These are phyloP conservation scores for Microctenopoma steveboyesi DNA, from an alignment of 2,797 vertebrate species.

Conservation along the genomic window DNA sequence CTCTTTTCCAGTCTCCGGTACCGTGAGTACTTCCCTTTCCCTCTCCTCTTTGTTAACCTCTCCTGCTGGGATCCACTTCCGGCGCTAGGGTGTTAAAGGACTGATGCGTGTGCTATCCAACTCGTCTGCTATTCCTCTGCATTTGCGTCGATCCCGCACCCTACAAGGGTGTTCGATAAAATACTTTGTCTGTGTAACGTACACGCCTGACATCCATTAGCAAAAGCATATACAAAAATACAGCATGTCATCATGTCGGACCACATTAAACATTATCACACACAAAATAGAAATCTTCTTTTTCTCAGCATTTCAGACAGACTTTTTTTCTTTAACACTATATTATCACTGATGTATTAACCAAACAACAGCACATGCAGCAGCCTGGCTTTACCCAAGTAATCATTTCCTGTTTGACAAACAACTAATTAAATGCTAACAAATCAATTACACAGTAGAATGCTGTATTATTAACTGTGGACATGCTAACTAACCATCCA, in stretches of 20 bases:
- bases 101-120: no score
- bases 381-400: conserved; percentile 10
- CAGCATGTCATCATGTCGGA: not conserved
- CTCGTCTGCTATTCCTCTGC: no score
- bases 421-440: conserved; percentile 48
- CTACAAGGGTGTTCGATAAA: no score
- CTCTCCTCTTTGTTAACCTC: no score
- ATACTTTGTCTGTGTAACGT: no score
- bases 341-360: not conserved
- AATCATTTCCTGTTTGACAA: conserved; percentile 37
- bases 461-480: conserved; percentile 48
- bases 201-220: no score
- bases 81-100: no score
- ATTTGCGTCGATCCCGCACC: no score
- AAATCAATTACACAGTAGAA: conserved; percentile 40
- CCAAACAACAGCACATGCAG: not conserved
- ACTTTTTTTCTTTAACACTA: not conserved
- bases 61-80: no score
- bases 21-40: no score
- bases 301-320: conserved; percentile 27
- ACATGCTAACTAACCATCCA: conserved; percentile 42
- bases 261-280: not conserved
- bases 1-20: no score
- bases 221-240: no score
- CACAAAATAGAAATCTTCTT: not conserved